Percentiles rank a stretch among this genome's conserved stretches.
These are phyloP conservation scores for Lutjanus campechanus DNA, from an alignment of 2,797 vertebrate species.

Conservation along the genomic window DNA sequence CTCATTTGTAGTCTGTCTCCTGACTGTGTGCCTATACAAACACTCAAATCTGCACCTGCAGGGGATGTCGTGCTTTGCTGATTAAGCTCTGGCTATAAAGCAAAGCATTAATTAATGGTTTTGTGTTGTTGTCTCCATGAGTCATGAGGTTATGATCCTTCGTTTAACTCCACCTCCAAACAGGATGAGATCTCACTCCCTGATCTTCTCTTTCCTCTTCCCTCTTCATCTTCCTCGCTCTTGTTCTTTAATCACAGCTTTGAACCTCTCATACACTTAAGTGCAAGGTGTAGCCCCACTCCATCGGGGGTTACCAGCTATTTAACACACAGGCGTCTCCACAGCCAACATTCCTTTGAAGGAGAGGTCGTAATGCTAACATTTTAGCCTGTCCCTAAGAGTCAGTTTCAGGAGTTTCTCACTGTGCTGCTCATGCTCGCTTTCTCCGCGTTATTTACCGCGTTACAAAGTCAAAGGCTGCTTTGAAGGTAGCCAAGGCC, in stretches of 20 bases:
- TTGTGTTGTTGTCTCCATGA: slow-evolving; percentile 38
- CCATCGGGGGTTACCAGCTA: slow-evolving; percentile 47
- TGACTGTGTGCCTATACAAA: slow-evolving; percentile 36
- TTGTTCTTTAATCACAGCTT: slow-evolving; percentile 75
- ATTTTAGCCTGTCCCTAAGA: slow-evolving; percentile 38
- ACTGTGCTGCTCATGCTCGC: slow-evolving; percentile 44
- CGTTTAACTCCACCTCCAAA: slow-evolving; percentile 36
- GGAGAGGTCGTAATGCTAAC: slow-evolving; percentile 31
- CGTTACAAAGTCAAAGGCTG: slow-evolving; percentile 58
- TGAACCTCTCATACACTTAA: slow-evolving; percentile 66
- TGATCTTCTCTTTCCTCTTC: slow-evolving; percentile 46
- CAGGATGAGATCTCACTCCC: slow-evolving; percentile 39
- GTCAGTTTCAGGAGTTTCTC: slow-evolving; percentile 47
- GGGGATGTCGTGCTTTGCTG: slow-evolving; percentile 41
- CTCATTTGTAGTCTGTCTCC: slow-evolving; percentile 31
- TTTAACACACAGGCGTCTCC: slow-evolving; percentile 62
- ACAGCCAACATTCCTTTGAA: slow-evolving; percentile 67
- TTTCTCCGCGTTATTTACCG: slow-evolving; percentile 68
- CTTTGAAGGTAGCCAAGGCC: slow-evolving; percentile 82
- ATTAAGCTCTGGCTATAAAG: slow-evolving; percentile 36
- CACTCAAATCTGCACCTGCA: slow-evolving; percentile 54
- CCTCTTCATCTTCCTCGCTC: slow-evolving; percentile 37
- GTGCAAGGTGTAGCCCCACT: slow-evolving; percentile 75
- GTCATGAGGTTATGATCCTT: slow-evolving; percentile 41
- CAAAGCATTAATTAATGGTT: slow-evolving; percentile 43